Evolutionary conservation across 2,888 invertebrate species (phyloP).

Genomic region (Tinea pellionella): DNA sequence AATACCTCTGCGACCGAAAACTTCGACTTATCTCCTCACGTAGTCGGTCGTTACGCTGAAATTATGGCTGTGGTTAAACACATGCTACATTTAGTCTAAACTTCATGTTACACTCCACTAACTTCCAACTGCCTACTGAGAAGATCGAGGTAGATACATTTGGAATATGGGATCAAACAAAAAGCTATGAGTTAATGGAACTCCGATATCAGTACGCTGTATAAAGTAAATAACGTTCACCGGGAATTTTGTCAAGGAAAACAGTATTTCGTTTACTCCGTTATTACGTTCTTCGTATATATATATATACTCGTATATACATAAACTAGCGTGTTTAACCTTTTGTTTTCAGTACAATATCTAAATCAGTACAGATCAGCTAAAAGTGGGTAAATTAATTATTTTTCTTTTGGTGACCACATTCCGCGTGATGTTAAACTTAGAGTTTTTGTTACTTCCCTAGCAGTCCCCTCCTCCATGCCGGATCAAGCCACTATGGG

Average conservation of each 20-base stretch:
- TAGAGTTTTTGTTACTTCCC: too few species aligned
- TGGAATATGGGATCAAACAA: background rate
- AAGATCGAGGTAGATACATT: background rate
- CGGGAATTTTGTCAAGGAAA: background rate
- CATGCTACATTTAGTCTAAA: constrained; percentile 66
- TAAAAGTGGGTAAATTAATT: too few species aligned
- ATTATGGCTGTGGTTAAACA: constrained; percentile 64
- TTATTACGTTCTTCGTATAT: too few species aligned
- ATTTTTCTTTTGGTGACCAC: too few species aligned
- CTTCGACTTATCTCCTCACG: constrained; percentile 66
- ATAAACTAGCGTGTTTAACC: too few species aligned
- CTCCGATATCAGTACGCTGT: background rate
- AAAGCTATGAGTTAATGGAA: background rate
- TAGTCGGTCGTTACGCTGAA: constrained; percentile 60
- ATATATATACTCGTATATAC: too few species aligned
- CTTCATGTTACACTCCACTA: constrained; percentile 58
- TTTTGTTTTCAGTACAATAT: too few species aligned
- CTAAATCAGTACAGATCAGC: too few species aligned
- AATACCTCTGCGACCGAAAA: constrained; percentile 48
- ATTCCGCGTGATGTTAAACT: too few species aligned
- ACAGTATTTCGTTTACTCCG: background rate
- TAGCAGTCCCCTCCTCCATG: too few species aligned
- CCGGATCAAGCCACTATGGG: too few species aligned
- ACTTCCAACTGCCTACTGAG: constrained; percentile 28
- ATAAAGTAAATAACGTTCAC: background rate